A percentile compares a stretch with the other conserved stretches of the same genome.
phyloP scores from a whole-genome alignment of 2,797 vertebrate species.

The Glossophaga mutica region DNA sequence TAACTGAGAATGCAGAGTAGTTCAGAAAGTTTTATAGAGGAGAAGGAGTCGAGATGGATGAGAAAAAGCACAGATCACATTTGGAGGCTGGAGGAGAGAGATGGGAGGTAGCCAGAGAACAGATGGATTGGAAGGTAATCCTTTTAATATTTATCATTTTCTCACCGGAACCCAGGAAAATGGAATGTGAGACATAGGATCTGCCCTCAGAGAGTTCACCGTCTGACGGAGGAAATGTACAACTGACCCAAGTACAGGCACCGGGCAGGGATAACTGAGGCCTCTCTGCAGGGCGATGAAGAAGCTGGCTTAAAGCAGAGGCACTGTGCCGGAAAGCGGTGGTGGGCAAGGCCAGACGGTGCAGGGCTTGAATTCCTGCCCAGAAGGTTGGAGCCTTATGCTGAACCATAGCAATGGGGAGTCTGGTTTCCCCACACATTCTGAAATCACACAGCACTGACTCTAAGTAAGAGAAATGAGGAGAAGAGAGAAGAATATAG shows the following conservation, averaged over 20 bases:
- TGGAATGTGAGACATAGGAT: background rate
- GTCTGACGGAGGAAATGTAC: background rate
- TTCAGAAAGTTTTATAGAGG: background rate
- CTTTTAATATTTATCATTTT: background rate
- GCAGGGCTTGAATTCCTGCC: background rate
- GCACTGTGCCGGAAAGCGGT: background rate
- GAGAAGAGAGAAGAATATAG: background rate
- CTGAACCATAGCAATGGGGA: background rate
- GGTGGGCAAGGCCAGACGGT: background rate
- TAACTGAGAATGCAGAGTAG: background rate
- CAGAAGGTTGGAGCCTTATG: background rate
- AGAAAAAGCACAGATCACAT: background rate
- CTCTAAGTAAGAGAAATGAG: conserved; percentile 37
- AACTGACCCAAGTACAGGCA: background rate
- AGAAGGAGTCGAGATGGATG: background rate
- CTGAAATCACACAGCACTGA: background rate
- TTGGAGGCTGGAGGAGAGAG: background rate
- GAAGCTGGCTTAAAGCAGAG: background rate
- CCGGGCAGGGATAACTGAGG: no score
- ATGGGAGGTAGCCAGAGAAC: background rate
- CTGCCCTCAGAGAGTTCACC: background rate
- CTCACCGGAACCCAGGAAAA: background rate
- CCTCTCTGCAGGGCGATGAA: background rate
- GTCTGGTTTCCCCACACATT: conserved; percentile 17
- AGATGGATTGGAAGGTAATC: background rate